These are phyloP conservation scores for Brachionus koreanus DNA, from an alignment of 1,140 invertebrate genomes.

Conservation along the genomic window DNA sequence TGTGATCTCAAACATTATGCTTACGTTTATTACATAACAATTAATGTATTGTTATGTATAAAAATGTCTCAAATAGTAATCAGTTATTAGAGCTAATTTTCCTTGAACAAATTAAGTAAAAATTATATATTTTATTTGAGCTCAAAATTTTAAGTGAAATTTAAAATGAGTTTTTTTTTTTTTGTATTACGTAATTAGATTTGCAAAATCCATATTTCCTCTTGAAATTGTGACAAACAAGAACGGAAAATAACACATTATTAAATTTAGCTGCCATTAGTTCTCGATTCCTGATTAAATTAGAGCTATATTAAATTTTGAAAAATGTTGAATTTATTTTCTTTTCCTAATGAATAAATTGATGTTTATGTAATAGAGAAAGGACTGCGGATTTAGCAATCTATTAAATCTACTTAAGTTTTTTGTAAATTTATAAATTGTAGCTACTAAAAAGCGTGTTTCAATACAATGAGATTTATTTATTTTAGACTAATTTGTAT, in stretches of 20 bases:
- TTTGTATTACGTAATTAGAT: background rate
- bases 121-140: background rate
- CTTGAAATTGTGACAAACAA: background rate
- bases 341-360: background rate
- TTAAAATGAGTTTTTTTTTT: background rate
- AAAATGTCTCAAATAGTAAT: background rate
- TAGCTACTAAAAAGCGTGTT: background rate
- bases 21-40: background rate
- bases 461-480: background rate
- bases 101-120: background rate
- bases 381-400: background rate
- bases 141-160: background rate
- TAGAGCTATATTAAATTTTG: background rate
- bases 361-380: background rate
- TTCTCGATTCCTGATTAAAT: background rate
- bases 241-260: background rate
- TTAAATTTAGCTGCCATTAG: background rate
- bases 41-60: background rate
- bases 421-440: background rate
- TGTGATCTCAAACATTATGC: background rate
- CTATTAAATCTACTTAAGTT: background rate
- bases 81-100: background rate
- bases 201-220: background rate
- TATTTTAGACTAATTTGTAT: background rate
- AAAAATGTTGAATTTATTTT: slow-evolving; percentile 5